Base-by-base conservation (phyloP, 2,888 invertebrate species). In the Sinelater perroti region DNA sequence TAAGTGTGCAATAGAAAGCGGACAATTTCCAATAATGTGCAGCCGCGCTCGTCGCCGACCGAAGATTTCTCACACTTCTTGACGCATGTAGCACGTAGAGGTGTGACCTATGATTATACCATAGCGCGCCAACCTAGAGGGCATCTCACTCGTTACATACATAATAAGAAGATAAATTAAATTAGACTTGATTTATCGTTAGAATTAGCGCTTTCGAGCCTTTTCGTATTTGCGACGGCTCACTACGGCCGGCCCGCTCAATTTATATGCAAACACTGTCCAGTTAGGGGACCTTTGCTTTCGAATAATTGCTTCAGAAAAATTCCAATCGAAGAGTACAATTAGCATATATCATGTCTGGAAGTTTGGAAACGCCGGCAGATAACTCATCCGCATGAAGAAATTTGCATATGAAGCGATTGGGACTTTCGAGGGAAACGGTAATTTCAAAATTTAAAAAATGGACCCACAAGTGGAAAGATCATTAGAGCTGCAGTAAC, bases 161-260 rank as follows among this genome's bases (percentile, higher is more conserved):
- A 44, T 56, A 49, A 49, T 35, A 35, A 13, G 38, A 50, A 49
- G 49, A 49, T 56, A 56, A 42, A 49, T 55, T 55, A 49, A 54
- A 54, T 47, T 56, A 26, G 31, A 42, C 10, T 56, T 56, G 42
- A 56, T 56, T 56, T 49, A 56, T 55, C 33, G 38, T 28, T 49
- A 4, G 21, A 38, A 55, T 55, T 47, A 53, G 42, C 45, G 28
- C 36, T 53, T 51, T 40, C 38, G 20, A 40, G 40, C 21, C 13
- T 40, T 40, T 40, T 40, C 40, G n/a, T 38, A 38, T 38, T 10
- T 10, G 1, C 11, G 18, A 38, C 36, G 20, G 20, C 38, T 38
- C 20, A 38, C 38, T 38, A 38, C 38, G 21, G 21, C 7, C n/a
- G 21, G 21, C 11, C 11, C 20, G 18, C 10, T 38, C 38, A 38